Conservation (phyloP, 2,797 vertebrate species). For the Hypotaenidia philippensis region DNA sequence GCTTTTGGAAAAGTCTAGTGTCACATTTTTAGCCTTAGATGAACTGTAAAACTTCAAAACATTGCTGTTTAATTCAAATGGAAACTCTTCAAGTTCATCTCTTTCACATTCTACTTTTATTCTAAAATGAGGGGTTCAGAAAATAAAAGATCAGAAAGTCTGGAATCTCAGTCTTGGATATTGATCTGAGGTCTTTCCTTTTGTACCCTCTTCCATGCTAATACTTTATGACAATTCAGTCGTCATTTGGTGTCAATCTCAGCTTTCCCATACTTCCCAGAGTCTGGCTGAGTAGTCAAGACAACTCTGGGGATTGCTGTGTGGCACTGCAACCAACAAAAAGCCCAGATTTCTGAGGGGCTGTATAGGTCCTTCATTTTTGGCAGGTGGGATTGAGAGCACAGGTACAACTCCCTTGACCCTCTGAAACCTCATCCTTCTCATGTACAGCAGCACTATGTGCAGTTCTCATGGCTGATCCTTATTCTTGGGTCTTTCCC, state of each 20-base stretch:
- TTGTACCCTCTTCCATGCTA: background rate
- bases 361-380: background rate
- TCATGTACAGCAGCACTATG: background rate
- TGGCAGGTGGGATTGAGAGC: background rate
- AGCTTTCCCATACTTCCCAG: background rate
- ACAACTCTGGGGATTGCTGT: background rate
- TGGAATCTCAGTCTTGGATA: background rate
- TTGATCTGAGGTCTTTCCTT: background rate
- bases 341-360: background rate
- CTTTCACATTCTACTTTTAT: conserved; percentile 1
- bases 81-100: background rate
- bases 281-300: background rate
- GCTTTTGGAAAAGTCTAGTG: conserved; percentile 35
- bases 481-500: background rate
- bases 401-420: background rate
- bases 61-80: background rate
- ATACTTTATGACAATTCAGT: background rate
- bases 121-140: background rate
- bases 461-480: background rate
- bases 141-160: background rate
- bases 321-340: background rate
- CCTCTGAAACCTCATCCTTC: background rate
- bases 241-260: background rate
- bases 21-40: conserved; percentile 53
- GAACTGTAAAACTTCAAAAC: conserved; percentile 48